Conservation (phyloP, 2,888 invertebrate species). For the Thymelicus acteon region DNA sequence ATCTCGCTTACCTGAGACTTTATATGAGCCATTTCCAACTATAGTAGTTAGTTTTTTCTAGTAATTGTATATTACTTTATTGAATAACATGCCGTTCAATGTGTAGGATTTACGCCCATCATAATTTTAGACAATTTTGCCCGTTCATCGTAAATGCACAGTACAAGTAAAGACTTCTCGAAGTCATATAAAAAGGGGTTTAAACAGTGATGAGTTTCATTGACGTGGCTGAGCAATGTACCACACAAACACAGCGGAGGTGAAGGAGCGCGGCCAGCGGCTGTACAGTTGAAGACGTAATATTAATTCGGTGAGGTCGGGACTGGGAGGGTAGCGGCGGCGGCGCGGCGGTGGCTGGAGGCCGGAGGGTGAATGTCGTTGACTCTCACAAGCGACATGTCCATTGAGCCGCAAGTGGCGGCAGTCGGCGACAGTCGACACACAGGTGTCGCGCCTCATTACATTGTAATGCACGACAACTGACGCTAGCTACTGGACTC, state of each 20-base stretch:
- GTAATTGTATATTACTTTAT: too few species aligned
- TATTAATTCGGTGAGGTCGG: slow-evolving; percentile 8
- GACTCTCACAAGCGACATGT: slow-evolving; percentile 28
- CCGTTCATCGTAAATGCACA: too few species aligned
- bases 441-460: slow-evolving; percentile 7
- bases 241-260: neutral
- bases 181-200: too few species aligned
- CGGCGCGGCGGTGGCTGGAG: neutral
- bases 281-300: neutral
- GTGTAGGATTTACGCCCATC: too few species aligned
- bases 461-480: neutral
- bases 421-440: neutral
- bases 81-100: too few species aligned
- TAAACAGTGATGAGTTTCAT: too few species aligned
- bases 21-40: too few species aligned
- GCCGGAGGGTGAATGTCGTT: slow-evolving; percentile 27
- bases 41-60: too few species aligned
- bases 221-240: neutral
- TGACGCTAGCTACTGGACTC: neutral
- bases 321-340: neutral
- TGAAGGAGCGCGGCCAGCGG: neutral
- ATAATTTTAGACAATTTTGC: too few species aligned
- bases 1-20: too few species aligned
- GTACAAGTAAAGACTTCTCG: too few species aligned
- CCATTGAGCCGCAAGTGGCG: slow-evolving; percentile 25